A percentile compares a stretch with the other conserved stretches of the same genome.
phyloP scores from a whole-genome alignment of 2,888 invertebrate genomes.

The Brachycybe producta region DNA sequence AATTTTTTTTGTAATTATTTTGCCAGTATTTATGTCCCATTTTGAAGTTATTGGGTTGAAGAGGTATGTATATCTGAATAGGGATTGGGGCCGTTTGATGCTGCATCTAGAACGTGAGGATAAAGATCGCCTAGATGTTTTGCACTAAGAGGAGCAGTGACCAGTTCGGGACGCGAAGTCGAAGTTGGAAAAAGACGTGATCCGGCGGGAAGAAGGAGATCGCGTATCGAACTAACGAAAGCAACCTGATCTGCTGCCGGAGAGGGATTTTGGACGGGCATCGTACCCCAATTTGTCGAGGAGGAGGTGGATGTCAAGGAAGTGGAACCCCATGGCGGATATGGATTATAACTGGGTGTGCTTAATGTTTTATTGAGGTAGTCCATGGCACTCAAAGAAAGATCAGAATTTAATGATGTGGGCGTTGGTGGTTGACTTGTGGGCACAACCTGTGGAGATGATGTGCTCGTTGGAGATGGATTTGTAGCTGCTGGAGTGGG shows the following conservation, averaged over 20 bases:
- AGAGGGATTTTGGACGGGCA: not conserved
- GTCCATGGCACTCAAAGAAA: slow-evolving; percentile 20
- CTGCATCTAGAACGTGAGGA: slow-evolving; percentile 16
- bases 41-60: too few species aligned
- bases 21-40: too few species aligned
- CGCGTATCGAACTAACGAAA: slow-evolving; percentile 9
- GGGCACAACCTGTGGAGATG: not conserved
- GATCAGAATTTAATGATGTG: slow-evolving; percentile 1
- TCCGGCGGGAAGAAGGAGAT: slow-evolving; percentile 5
- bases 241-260: slow-evolving; percentile 10
- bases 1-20: too few species aligned
- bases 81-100: not conserved
- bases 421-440: not conserved
- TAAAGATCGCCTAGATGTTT: slow-evolving; percentile 18
- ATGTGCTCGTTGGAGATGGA: not conserved
- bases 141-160: slow-evolving; percentile 17
- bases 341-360: slow-evolving; percentile 13
- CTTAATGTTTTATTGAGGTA: slow-evolving; percentile 19
- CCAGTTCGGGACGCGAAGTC: slow-evolving; percentile 14
- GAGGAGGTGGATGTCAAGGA: not conserved
- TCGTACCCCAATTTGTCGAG: not conserved
- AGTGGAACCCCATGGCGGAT: slow-evolving; percentile 6
- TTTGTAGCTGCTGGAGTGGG: not conserved
- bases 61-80: not conserved
- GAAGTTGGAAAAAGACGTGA: slow-evolving; percentile 7